A percentile compares a stretch with the other conserved stretches of the same genome.
These are phyloP conservation scores for Euphydryas editha DNA, from an alignment of 2,888 invertebrate genomes.

Conservation along the genomic window DNA sequence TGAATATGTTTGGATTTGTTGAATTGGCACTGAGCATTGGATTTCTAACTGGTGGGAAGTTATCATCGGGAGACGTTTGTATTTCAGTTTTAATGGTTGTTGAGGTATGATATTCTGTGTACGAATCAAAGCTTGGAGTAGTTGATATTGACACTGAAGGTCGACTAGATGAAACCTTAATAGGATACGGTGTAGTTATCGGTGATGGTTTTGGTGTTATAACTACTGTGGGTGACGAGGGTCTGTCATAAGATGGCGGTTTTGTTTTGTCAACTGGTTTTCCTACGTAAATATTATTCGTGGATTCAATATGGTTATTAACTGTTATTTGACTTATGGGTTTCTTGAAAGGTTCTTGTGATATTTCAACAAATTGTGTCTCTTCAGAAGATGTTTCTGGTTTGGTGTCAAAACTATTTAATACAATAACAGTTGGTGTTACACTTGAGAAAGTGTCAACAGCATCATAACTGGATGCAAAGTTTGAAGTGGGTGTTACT, in stretches of 20 bases:
- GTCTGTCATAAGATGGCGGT: conserved; percentile 78
- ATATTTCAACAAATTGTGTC: conserved; percentile 75
- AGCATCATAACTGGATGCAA: conserved; percentile 61
- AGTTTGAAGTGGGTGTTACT: conserved; percentile 56
- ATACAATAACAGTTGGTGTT: conserved; percentile 77
- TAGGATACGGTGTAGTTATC: conserved; percentile 67
- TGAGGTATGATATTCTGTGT: conserved; percentile 54
- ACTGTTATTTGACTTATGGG: conserved; percentile 82
- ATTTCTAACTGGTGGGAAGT: conserved; percentile 93
- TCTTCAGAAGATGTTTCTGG: conserved; percentile 58
- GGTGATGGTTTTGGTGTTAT: conserved; percentile 87
- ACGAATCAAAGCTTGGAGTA: conserved; percentile 61
- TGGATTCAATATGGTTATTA: conserved; percentile 85
- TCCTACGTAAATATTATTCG: conserved; percentile 77
- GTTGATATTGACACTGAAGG: conserved; percentile 51
- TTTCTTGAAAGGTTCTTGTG: conserved; percentile 80
- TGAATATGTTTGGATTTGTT: conserved; percentile 75
- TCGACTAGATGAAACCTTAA: conserved; percentile 52
- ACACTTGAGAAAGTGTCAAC: conserved; percentile 75
- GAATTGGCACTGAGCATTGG: conserved; percentile 90
- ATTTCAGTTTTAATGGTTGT: conserved; percentile 78
- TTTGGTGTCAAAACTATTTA: conserved; percentile 64
- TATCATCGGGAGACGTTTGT: conserved; percentile 88
- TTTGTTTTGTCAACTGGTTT: conserved; percentile 73
- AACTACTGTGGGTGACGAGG: conserved; percentile 84